phyloP scores from a whole-genome alignment of 2,888 invertebrate genomes.

The Abscondita cerata region DNA sequence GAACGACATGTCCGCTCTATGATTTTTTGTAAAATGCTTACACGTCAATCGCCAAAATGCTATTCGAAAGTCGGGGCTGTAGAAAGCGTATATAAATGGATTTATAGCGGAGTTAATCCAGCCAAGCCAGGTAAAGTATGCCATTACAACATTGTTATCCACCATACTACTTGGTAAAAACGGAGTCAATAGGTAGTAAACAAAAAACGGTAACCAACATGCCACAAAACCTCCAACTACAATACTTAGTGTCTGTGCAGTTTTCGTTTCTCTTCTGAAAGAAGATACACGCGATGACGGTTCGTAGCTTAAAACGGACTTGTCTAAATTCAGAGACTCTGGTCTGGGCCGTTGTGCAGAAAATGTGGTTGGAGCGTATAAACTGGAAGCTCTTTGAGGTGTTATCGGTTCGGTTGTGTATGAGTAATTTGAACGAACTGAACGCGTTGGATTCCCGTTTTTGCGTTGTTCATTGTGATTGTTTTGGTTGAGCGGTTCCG shows the following conservation, averaged over 20 bases:
- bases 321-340: constrained; percentile 63
- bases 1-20: constrained; percentile 51
- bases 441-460: constrained; percentile 43
- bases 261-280: constrained; percentile 82
- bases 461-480: constrained; percentile 34
- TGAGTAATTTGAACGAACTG: constrained; percentile 53
- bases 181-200: constrained; percentile 81
- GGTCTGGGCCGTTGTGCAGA: constrained; percentile 59
- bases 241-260: constrained; percentile 84
- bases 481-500: constrained; percentile 33
- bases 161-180: constrained; percentile 72
- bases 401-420: constrained; percentile 50
- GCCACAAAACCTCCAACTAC: constrained; percentile 89
- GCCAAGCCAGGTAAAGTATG: constrained; percentile 84
- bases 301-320: constrained; percentile 63
- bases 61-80: constrained; percentile 84
- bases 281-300: constrained; percentile 67
- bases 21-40: constrained; percentile 66
- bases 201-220: constrained; percentile 89
- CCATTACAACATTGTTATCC: constrained; percentile 65
- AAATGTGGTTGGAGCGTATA: constrained; percentile 45
- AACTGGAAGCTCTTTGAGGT: constrained; percentile 49
- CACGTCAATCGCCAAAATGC: constrained; percentile 87
- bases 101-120: constrained; percentile 92
- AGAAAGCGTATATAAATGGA: constrained; percentile 90